Base-by-base conservation (phyloP, 1,140 invertebrate species). In the Eumeta japonica region DNA sequence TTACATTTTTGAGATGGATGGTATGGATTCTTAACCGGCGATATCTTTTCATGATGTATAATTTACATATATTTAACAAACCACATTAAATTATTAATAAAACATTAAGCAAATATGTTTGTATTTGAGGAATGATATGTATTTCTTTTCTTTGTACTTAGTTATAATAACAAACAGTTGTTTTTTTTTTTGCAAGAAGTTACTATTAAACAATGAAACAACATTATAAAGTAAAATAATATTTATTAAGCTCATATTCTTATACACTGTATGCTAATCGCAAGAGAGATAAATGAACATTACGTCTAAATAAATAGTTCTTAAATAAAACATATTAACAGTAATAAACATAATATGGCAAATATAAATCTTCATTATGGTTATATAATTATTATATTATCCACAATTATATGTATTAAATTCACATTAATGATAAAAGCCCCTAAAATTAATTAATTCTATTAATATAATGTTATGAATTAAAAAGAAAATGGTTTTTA, bases 161-260 rank as follows among this genome's bases (percentile, higher is more conserved):
- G n/a, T n/a, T n/a, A n/a, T n/a, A n/a, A n/a, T n/a, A n/a, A n/a
- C n/a, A n/a, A n/a, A n/a, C n/a, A n/a, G n/a, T n/a, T n/a, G n/a
- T n/a, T 24, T 24, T 7, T 24, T 7, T 24, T 7, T 24, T 24
- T 7, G 20, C 5, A 7, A 24, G n/a, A 24, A 24, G 5, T n/a
- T 24, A 24, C 20, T 24, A n/a, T n/a, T n/a, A n/a, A 7, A 24
- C 20, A 52, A 59, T 48, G 47, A 64, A 55, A 58, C 45, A 55
- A 46, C 17, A 30, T 45, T 45, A 48, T 54, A 60, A 62, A 57
- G 63, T 68, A 68, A 72, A 70, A 72, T 70, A 70, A 24, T 37
- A 67, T 72, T 70, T 67, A 64, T 64, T 64, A 72, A 68, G 67
- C 64, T 60, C 60, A 70, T 63, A 51, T 58, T 35, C 28, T 48